Evolutionary conservation across 1,140 invertebrate genomes (phyloP).

Genomic region (Leptonema lineaticorne): DNA sequence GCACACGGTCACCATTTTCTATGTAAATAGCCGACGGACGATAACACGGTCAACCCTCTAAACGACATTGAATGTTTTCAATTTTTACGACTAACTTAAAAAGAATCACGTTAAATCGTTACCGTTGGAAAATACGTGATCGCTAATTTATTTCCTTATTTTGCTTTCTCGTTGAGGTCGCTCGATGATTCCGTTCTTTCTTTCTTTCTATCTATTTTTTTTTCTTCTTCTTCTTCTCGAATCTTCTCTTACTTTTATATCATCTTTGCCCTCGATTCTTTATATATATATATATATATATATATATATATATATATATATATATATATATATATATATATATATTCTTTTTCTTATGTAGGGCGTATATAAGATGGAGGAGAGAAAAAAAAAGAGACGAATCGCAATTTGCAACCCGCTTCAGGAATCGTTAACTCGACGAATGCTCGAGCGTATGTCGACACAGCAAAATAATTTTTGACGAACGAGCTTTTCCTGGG

Average conservation of each 20-base stretch:
- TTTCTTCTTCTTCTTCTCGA: too few relatives aligned
- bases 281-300: not conserved
- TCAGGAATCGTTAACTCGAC: not conserved
- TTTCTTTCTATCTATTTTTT: too few relatives aligned
- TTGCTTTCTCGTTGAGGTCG: not conserved
- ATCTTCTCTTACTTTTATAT: not conserved
- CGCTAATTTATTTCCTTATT: slow-evolving; percentile 19
- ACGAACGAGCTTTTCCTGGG: too few relatives aligned
- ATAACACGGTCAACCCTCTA: too few relatives aligned
- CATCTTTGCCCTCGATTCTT: not conserved
- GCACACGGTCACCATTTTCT: slow-evolving; percentile 18
- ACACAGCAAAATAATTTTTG: slow-evolving; percentile 22
- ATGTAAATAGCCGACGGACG: not conserved
- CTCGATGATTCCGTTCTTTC: too few relatives aligned
- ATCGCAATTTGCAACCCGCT: not conserved
- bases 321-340: not conserved
- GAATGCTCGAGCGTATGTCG: slow-evolving; percentile 12
- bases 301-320: not conserved
- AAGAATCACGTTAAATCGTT: not conserved
- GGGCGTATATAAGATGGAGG: too few relatives aligned
- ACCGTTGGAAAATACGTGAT: slow-evolving; percentile 4
- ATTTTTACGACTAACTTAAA: slow-evolving; percentile 10
- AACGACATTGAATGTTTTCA: slow-evolving; percentile 5
- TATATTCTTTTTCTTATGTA: too few relatives aligned
- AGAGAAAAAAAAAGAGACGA: too few relatives aligned